Percentiles rank a stretch among this genome's conserved stretches.
These are phyloP conservation scores for Phoenicopterus ruber DNA, from an alignment of 2,113 vertebrate genomes.

Conservation along the genomic window DNA sequence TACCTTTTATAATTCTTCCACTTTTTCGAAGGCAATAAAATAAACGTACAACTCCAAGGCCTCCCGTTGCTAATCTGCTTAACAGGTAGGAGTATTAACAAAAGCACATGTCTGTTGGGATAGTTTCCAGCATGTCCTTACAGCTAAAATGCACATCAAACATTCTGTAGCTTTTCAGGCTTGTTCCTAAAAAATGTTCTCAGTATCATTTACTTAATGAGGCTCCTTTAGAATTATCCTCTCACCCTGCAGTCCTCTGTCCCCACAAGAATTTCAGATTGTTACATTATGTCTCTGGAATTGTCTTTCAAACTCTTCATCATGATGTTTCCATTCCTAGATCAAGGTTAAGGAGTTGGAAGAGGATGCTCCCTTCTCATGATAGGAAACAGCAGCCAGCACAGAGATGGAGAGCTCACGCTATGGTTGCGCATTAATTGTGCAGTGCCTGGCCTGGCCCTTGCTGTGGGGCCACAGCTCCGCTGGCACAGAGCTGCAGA, in stretches of 20 bases:
- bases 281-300: neutral
- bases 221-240: neutral
- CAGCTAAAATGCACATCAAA: neutral
- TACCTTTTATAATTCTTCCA: neutral
- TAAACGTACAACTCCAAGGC: neutral
- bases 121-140: neutral
- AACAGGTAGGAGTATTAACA: neutral
- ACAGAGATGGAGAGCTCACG: neutral
- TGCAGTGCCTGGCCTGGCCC: neutral
- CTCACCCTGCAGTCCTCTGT: neutral
- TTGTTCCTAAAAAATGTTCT: neutral
- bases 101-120: neutral
- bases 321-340: neutral
- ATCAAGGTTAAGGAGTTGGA: neutral
- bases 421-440: neutral
- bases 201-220: neutral
- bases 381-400: neutral
- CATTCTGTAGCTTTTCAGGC: neutral
- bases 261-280: neutral
- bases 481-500: neutral
- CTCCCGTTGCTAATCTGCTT: neutral
- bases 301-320: neutral
- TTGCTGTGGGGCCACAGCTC: neutral
- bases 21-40: neutral
- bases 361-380: neutral